Evolutionary conservation across 2,888 invertebrate genomes (phyloP).

Genomic region (Anthophora plumipes): DNA sequence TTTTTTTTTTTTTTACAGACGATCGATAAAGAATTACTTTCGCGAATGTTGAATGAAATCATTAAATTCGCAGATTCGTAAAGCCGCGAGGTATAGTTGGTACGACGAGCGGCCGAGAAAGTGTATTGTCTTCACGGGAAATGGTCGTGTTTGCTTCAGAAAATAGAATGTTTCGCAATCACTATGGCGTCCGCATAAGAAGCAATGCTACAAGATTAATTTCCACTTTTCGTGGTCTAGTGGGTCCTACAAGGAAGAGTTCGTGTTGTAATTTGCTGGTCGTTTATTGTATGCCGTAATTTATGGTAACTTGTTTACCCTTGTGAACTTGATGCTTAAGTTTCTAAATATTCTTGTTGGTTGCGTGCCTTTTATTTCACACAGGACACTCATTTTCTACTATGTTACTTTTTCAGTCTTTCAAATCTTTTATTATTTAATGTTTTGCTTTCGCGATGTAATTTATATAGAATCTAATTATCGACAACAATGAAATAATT

Average conservation of each 20-base stretch:
- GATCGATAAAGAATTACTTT: not conserved
- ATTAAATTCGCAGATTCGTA: not conserved
- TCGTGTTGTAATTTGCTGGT: not conserved
- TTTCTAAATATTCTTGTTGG: too few relatives aligned
- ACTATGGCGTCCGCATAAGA: not conserved
- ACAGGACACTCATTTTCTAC: too few relatives aligned
- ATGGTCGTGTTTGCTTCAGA: conserved; percentile 11
- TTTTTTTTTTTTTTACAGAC: too few relatives aligned
- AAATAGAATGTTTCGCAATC: conserved; percentile 3
- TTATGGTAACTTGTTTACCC: not conserved
- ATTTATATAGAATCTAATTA: too few relatives aligned
- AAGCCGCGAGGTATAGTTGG: not conserved
- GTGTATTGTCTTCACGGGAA: conserved; percentile 23
- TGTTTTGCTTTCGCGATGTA: too few relatives aligned
- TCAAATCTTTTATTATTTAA: too few relatives aligned
- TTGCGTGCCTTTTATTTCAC: too few relatives aligned
- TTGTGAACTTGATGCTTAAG: not conserved
- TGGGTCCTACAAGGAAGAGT: not conserved
- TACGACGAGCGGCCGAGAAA: conserved; percentile 13
- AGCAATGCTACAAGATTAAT: conserved; percentile 8
- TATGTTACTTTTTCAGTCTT: too few relatives aligned
- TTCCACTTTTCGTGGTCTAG: conserved; percentile 10
- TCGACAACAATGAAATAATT: too few relatives aligned
- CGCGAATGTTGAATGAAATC: not conserved
- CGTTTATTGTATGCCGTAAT: not conserved